phyloP scores from a whole-genome alignment of 2,113 vertebrate genomes.

The Centropristis striata region DNA sequence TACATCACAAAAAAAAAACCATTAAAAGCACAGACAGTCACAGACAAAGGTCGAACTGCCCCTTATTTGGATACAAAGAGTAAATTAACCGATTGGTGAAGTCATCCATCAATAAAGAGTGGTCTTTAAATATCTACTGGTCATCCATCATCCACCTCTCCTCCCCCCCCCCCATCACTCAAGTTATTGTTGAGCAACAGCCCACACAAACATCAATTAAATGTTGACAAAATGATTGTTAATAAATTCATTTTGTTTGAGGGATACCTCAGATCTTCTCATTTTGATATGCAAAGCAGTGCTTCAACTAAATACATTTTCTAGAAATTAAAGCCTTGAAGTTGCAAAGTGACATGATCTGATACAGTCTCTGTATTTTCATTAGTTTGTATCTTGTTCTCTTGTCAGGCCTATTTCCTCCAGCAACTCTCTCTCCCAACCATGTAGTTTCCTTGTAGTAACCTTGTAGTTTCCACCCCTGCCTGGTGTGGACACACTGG shows the following conservation, averaged over 20 bases:
- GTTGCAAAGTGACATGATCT: background rate
- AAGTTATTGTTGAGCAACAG: background rate
- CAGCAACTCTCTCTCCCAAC: background rate
- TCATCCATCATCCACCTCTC: background rate
- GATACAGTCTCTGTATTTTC: background rate
- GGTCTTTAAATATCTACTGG: background rate
- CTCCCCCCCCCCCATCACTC: background rate
- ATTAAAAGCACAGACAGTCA: background rate
- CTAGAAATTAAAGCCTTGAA: background rate
- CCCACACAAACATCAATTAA: background rate
- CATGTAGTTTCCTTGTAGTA: slow-evolving; percentile 44
- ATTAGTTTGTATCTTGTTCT: background rate
- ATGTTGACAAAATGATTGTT: background rate
- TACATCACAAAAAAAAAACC: background rate
- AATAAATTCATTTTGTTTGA: background rate
- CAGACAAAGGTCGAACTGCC: background rate
- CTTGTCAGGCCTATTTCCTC: slow-evolving; percentile 22
- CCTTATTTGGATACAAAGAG: background rate
- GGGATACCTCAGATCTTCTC: background rate
- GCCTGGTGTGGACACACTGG: slow-evolving; percentile 48
- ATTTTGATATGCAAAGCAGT: background rate
- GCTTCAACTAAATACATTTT: background rate
- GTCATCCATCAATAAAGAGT: slow-evolving; percentile 12
- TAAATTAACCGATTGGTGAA: background rate
- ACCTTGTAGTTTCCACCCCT: slow-evolving; percentile 53